Percentiles rank a stretch among this genome's conserved stretches.
phyloP scores from a whole-genome alignment of 2,888 invertebrate species.

The Ochropleura plecta region DNA sequence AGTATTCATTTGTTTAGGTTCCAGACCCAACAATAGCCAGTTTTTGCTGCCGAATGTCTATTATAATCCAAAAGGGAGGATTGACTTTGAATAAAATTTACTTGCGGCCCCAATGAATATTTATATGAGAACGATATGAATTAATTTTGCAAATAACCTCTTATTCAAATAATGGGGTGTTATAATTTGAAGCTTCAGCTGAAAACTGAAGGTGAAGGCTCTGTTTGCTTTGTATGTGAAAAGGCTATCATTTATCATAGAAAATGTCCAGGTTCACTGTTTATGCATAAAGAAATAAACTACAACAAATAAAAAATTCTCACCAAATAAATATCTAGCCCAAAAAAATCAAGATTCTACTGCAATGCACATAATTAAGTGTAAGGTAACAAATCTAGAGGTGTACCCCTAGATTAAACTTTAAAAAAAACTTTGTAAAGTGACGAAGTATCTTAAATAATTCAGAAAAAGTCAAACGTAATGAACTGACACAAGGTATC shows the following conservation, averaged over 20 bases:
- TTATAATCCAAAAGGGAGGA: constrained; percentile 57
- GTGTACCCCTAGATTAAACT: background rate
- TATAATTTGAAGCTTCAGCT: constrained; percentile 34
- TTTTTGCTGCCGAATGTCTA: constrained; percentile 58
- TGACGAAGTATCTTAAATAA: background rate
- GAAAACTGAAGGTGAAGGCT: constrained; percentile 28
- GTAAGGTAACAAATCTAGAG: background rate
- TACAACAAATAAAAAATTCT: background rate
- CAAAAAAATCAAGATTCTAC: background rate
- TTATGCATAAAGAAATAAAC: background rate
- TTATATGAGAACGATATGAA: constrained; percentile 61
- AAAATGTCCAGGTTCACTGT: background rate
- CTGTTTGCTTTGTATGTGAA: constrained; percentile 28
- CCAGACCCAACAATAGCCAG: constrained; percentile 48
- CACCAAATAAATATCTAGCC: background rate
- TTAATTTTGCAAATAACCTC: constrained; percentile 59
- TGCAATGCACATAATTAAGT: background rate
- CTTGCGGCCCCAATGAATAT: constrained; percentile 60
- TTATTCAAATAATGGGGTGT: constrained; percentile 52
- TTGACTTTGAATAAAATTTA: constrained; percentile 64
- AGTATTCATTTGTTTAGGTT: constrained; percentile 64
- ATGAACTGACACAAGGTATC: background rate
- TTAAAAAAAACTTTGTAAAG: background rate
- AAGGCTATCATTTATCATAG: constrained; percentile 24
- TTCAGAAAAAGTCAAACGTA: too few relatives aligned